A percentile compares a stretch with the other conserved stretches of the same genome.
phyloP scores from a whole-genome alignment of 2,797 vertebrate species.

The Myotis planiceps region DNA sequence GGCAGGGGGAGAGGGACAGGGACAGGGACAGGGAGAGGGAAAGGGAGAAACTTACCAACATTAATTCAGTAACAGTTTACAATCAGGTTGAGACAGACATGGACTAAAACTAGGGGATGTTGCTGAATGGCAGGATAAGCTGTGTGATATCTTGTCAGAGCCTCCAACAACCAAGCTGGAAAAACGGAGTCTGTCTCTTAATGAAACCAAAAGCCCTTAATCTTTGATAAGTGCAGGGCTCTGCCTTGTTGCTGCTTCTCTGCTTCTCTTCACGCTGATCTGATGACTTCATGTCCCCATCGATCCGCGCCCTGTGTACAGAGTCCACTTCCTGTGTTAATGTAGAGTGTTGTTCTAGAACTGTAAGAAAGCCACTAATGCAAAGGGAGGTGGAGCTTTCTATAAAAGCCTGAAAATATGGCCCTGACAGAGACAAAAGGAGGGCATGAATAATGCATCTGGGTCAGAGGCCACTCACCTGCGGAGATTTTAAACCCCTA shows the following conservation, averaged over 20 bases:
- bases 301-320: fast-evolving
- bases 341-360: not conserved
- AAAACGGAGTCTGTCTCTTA: not conserved
- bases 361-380: not conserved
- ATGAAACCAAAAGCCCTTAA: not conserved
- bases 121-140: not conserved
- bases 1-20: not conserved
- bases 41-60: not conserved
- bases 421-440: not conserved
- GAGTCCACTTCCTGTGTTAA: not conserved
- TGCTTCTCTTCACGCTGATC: not conserved
- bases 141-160: not conserved
- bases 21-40: not conserved
- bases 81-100: not conserved
- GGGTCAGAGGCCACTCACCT: not conserved
- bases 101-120: not conserved
- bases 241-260: no score
- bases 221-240: not conserved
- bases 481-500: not conserved
- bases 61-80: not conserved
- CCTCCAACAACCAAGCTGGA: not conserved
- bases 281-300: not conserved
- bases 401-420: not conserved
- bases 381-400: not conserved
- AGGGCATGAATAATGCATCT: not conserved